These are phyloP conservation scores for Belonocnema kinseyi DNA, from an alignment of 1,140 invertebrate species.

Conservation along the genomic window DNA sequence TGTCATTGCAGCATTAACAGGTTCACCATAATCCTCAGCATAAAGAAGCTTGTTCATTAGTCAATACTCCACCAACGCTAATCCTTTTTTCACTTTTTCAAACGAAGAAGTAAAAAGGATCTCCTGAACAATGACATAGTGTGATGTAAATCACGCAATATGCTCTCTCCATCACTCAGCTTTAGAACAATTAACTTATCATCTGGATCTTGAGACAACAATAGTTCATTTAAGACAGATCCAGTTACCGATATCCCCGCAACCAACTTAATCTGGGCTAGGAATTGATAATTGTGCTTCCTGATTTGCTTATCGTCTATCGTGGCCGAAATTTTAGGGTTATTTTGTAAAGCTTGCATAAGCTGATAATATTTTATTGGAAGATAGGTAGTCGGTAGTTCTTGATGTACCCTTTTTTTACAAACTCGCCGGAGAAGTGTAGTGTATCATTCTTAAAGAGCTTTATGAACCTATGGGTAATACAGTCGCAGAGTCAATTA, in stretches of 20 bases:
- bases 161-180: no score
- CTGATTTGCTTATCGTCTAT: background rate
- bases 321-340: slow-evolving; percentile 15
- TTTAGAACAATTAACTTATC: no score
- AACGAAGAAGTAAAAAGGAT: background rate
- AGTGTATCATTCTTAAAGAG: background rate
- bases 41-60: no score
- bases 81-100: background rate
- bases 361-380: slow-evolving; percentile 7
- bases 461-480: background rate
- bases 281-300: slow-evolving; percentile 29
- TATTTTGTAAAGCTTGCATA: slow-evolving; percentile 14
- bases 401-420: slow-evolving; percentile 1
- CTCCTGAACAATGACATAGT: background rate
- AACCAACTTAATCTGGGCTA: slow-evolving; percentile 13
- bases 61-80: no score
- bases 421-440: slow-evolving; percentile 11
- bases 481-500: background rate
- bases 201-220: no score
- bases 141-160: background rate
- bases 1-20: no score
- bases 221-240: background rate
- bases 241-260: slow-evolving; percentile 30
- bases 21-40: no score
- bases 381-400: slow-evolving; percentile 31